These are phyloP conservation scores for Anas platyrhynchos DNA, from an alignment of 2,113 vertebrate species.

Conservation along the genomic window DNA sequence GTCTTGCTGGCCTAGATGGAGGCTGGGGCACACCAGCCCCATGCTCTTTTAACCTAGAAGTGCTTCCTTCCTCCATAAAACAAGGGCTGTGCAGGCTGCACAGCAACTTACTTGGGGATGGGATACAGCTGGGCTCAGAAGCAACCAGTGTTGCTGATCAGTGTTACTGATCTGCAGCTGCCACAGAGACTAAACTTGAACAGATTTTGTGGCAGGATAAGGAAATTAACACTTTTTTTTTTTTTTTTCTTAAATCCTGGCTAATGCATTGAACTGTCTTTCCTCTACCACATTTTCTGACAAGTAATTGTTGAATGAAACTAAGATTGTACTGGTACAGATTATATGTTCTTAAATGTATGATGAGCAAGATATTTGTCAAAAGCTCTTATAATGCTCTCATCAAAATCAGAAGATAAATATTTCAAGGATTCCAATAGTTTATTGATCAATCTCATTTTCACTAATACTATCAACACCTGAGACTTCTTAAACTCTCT, in stretches of 20 bases:
- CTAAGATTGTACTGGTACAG: background rate
- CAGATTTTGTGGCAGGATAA: too few species aligned
- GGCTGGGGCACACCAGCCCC: background rate
- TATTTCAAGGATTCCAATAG: background rate
- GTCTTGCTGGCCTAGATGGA: background rate
- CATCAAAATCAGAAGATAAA: background rate
- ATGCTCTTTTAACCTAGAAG: background rate
- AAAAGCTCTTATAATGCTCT: background rate
- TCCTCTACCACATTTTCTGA: background rate
- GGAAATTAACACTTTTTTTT: background rate
- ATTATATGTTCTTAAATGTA: background rate
- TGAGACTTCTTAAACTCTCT: background rate
- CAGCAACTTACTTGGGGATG: background rate
- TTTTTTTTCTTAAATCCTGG: background rate
- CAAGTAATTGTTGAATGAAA: background rate
- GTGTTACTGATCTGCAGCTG: too few species aligned
- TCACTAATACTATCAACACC: background rate
- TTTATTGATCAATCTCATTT: background rate
- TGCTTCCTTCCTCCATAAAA: background rate
- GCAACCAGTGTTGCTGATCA: too few species aligned
- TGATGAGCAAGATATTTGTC: background rate
- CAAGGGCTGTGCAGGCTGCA: rapidly evolving
- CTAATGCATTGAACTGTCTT: background rate
- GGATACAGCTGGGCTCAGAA: background rate
- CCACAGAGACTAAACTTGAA: too few species aligned